These are phyloP conservation scores for Balaenoptera acutorostrata DNA, from an alignment of 2,113 vertebrate genomes.

Conservation along the genomic window DNA sequence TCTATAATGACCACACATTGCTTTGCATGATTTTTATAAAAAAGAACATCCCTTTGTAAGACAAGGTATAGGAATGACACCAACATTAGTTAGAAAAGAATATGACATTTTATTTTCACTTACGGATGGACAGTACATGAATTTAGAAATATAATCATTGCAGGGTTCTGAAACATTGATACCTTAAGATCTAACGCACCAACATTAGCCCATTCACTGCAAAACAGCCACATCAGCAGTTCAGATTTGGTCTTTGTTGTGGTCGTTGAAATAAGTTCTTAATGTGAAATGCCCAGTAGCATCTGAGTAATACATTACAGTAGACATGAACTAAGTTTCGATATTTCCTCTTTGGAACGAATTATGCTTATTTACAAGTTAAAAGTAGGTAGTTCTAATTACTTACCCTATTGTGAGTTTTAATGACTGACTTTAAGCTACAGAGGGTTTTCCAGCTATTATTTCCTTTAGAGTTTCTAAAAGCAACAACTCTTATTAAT, in stretches of 20 bases:
- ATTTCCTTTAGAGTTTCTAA: conserved; percentile 69
- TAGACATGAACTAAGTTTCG: neutral
- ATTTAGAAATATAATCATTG: conserved; percentile 67
- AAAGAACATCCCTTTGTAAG: neutral
- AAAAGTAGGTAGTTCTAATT: neutral
- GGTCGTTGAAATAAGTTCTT: neutral
- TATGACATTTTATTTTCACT: conserved; percentile 80
- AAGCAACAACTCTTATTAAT: conserved; percentile 65
- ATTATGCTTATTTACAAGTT: conserved; percentile 36
- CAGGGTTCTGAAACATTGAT: conserved; percentile 61
- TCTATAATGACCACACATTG: neutral
- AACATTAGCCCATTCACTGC: neutral
- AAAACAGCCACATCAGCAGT: neutral
- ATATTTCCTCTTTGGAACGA: conserved; percentile 34
- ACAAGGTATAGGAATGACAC: neutral
- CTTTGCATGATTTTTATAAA: neutral
- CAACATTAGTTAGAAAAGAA: conserved; percentile 72
- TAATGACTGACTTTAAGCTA: conserved; percentile 58
- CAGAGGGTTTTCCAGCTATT: conserved; percentile 56
- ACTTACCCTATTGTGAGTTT: conserved; percentile 25
- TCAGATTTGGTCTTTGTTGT: conserved; percentile 45
- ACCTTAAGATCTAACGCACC: conserved; percentile 2
- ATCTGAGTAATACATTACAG: neutral
- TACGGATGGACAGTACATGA: conserved; percentile 67
- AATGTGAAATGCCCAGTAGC: neutral